phyloP scores from a whole-genome alignment of 2,888 invertebrate species.

The Lithophane socia region DNA sequence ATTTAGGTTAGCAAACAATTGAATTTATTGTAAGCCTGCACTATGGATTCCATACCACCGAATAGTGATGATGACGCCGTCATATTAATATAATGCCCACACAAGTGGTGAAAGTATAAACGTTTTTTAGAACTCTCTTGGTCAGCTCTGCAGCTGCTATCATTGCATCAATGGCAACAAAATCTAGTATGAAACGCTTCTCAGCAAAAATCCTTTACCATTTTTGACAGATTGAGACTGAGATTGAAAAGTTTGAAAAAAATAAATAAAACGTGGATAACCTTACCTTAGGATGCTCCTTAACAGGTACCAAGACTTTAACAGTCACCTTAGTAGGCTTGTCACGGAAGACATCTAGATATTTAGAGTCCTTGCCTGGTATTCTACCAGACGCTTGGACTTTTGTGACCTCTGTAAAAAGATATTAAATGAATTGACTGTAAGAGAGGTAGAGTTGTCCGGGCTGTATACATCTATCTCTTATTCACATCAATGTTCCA shows the following conservation, averaged over 20 bases:
- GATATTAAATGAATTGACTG: background rate
- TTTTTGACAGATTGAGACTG: background rate
- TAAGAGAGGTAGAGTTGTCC: too few species aligned
- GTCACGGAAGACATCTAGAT: constrained; percentile 94
- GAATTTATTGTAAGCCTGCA: too few species aligned
- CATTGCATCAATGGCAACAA: background rate
- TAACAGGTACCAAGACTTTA: constrained; percentile 93
- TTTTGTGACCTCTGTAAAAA: constrained; percentile 92
- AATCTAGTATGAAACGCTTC: background rate
- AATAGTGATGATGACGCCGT: too few species aligned
- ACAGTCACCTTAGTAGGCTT: constrained; percentile 93
- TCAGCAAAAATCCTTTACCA: background rate
- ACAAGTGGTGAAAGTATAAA: background rate
- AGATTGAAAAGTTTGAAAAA: too few species aligned
- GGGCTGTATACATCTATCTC: background rate
- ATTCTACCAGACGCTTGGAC: constrained; percentile 93
- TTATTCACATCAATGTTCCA: background rate
- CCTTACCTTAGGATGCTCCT: constrained; percentile 93
- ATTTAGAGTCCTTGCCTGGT: constrained; percentile 92
- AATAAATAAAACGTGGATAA: background rate
- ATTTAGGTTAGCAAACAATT: too few species aligned
- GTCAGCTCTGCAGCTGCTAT: background rate
- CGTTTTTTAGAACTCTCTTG: background rate
- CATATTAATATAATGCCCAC: background rate
- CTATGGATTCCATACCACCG: too few species aligned